These are phyloP conservation scores for Strigops habroptila DNA, from an alignment of 2,113 vertebrate genomes.

Conservation along the genomic window DNA sequence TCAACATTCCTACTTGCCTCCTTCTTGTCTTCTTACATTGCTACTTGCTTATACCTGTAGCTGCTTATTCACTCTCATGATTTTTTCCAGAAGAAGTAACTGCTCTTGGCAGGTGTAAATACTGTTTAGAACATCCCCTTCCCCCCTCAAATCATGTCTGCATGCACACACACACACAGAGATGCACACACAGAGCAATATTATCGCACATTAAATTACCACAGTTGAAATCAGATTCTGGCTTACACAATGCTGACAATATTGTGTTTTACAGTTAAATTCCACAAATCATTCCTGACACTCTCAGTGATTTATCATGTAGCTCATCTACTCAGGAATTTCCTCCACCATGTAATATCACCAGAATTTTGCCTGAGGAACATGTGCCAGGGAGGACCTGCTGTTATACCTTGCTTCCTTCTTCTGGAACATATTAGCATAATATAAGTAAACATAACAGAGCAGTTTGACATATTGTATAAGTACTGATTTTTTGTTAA, in stretches of 20 bases:
- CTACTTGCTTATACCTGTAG: neutral
- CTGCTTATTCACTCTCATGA: neutral
- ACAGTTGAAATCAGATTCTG: conserved; percentile 1
- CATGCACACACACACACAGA: neutral
- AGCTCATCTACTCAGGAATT: conserved; percentile 22
- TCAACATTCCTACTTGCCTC: neutral
- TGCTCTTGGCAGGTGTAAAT: conserved; percentile 5
- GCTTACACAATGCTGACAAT: neutral
- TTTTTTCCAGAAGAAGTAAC: neutral
- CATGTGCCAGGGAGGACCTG: neutral
- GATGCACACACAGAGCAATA: neutral
- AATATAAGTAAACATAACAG: neutral
- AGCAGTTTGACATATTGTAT: neutral
- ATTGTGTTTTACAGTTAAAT: conserved; percentile 6
- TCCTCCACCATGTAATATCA: neutral
- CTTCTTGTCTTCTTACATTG: neutral
- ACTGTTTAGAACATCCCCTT: neutral
- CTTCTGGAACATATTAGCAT: conserved; percentile 7
- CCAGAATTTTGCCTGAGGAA: conserved; percentile 39
- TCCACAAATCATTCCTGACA: conserved; percentile 15
- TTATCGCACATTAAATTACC: conserved; percentile 1
- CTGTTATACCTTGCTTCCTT: conserved; percentile 19
- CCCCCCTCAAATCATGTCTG: neutral
- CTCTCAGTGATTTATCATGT: neutral
- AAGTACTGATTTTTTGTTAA: conserved; percentile 15